phyloP scores from a whole-genome alignment of 2,113 vertebrate species.

The human region GRCh38 chr7:25688501-25689000 shows the following conservation, averaged over 20 bases:
- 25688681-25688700: conserved; percentile 53
- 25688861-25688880: background rate
- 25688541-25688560: background rate
- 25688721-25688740: conserved; percentile 34
- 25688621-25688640: background rate
- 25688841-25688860: background rate
- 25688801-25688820: conserved; percentile 54
- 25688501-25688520: background rate
- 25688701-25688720: conserved; percentile 53
- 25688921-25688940: background rate
- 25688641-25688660: background rate
- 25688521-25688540: background rate
- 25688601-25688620: conserved; percentile 3
- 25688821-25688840: background rate
- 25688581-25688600: background rate
- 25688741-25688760: conserved; percentile 41
- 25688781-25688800: conserved; percentile 46
- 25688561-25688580: background rate
- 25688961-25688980: background rate
- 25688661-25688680: conserved; percentile 36
- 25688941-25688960: background rate
- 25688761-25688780: conserved; percentile 52
- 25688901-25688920: conserved; percentile 40
- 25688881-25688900: conserved; percentile 22
- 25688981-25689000: background rate